Percentiles rank a stretch among this genome's conserved stretches.
These are phyloP conservation scores for Numenius arquata DNA, from an alignment of 2,113 vertebrate genomes.

Conservation along the genomic window DNA sequence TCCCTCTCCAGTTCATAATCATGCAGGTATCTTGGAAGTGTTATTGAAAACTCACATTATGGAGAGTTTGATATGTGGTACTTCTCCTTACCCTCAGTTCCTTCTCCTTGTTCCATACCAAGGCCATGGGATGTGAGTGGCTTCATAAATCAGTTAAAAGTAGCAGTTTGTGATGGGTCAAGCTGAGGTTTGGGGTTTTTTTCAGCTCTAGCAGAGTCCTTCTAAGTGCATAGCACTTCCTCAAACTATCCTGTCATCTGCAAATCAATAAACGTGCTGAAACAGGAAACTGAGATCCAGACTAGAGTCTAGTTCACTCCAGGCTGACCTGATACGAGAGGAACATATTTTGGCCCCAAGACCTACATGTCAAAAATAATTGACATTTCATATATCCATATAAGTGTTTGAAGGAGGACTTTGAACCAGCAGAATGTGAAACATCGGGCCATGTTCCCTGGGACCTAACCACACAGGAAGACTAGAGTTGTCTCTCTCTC, in stretches of 20 bases:
- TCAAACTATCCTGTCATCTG: background rate
- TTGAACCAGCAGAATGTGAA: background rate
- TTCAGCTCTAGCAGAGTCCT: background rate
- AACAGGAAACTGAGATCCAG: background rate
- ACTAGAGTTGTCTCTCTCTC: background rate
- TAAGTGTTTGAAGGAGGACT: background rate
- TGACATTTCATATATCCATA: background rate
- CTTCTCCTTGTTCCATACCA: background rate
- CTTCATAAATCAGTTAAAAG: background rate
- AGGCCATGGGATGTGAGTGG: background rate
- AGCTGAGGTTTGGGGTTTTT: background rate
- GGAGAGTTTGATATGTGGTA: fast-evolving
- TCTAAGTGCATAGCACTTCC: background rate
- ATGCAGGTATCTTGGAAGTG: background rate
- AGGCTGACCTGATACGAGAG: background rate
- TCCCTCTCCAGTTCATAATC: background rate
- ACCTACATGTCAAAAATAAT: background rate
- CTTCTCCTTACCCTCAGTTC: background rate
- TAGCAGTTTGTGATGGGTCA: background rate
- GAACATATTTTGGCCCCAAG: background rate
- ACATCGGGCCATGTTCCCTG: background rate
- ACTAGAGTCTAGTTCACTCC: background rate
- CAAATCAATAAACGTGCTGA: background rate
- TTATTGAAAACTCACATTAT: background rate
- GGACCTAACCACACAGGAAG: background rate